Conservation (phyloP, 2,888 invertebrate genomes). For the Dicyrtomina minuta region DNA sequence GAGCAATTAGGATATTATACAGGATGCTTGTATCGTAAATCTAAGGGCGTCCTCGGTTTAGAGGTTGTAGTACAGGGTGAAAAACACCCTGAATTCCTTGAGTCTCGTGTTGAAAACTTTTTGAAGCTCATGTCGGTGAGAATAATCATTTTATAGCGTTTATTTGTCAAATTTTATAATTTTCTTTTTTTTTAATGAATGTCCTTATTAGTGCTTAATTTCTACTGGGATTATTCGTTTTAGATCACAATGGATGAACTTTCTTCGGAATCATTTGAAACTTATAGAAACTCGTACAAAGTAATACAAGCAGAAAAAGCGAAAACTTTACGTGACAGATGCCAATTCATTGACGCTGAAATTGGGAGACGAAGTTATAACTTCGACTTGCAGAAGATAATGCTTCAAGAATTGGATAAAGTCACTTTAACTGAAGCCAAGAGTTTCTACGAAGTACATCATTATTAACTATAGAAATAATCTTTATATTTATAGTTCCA, state of each 20-base stretch:
- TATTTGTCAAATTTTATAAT: neutral
- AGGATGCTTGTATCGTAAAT: slow-evolving; percentile 77
- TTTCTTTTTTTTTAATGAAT: neutral
- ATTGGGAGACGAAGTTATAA: slow-evolving; percentile 1
- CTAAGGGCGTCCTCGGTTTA: slow-evolving; percentile 59
- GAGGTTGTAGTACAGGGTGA: slow-evolving; percentile 7
- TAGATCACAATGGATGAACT: slow-evolving; percentile 72
- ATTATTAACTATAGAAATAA: too few relatives aligned
- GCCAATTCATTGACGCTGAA: neutral
- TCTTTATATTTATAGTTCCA: neutral
- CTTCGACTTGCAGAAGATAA: neutral
- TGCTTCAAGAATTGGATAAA: slow-evolving; percentile 3
- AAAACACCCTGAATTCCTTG: slow-evolving; percentile 74
- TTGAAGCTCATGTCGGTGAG: slow-evolving; percentile 72
- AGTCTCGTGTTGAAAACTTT: slow-evolving; percentile 84
- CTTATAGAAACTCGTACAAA: slow-evolving; percentile 79
- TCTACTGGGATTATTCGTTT: neutral
- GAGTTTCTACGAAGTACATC: slow-evolving; percentile 9
- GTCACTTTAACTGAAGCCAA: neutral
- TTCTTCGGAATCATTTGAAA: slow-evolving; percentile 75
- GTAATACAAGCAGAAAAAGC: slow-evolving; percentile 85
- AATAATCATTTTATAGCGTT: too few relatives aligned
- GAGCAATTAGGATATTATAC: slow-evolving; percentile 95
- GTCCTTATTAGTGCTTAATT: neutral
- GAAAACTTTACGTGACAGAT: slow-evolving; percentile 73